These are phyloP conservation scores for Hippocampus barbouri DNA, from an alignment of 2,113 vertebrate genomes.

Conservation along the genomic window DNA sequence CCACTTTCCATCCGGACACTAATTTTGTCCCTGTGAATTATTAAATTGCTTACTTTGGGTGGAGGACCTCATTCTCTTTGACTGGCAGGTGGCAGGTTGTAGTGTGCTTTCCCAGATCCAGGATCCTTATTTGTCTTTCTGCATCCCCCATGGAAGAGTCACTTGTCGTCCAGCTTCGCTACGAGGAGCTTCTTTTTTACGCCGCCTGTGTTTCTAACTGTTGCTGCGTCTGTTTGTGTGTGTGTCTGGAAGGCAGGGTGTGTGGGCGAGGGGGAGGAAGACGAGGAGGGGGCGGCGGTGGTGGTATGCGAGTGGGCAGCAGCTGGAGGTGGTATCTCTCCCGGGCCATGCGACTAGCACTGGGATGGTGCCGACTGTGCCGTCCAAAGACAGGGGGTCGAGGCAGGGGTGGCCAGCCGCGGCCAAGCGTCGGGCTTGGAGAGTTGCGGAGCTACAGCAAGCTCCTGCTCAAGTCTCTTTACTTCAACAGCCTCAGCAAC, in stretches of 20 bases:
- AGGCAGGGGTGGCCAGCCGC: slow-evolving; percentile 12
- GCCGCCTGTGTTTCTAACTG: slow-evolving; percentile 51
- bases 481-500: slow-evolving; percentile 86
- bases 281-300: slow-evolving; percentile 16
- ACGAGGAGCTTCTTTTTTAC: slow-evolving; percentile 57
- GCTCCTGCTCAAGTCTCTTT: slow-evolving; percentile 82
- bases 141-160: slow-evolving; percentile 24
- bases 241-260: slow-evolving; percentile 56
- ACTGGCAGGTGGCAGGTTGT: slow-evolving; percentile 13
- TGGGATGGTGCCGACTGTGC: slow-evolving; percentile 81
- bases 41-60: slow-evolving; percentile 39
- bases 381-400: slow-evolving; percentile 66
- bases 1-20: slow-evolving; percentile 17
- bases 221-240: slow-evolving; percentile 59
- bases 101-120: slow-evolving; percentile 7
- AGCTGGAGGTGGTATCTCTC: slow-evolving; percentile 80
- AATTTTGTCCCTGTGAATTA: slow-evolving; percentile 53
- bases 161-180: neutral
- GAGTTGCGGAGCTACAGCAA: slow-evolving; percentile 82
- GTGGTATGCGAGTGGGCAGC: slow-evolving; percentile 72
- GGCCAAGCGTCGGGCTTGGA: slow-evolving; percentile 45
- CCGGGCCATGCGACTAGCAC: slow-evolving; percentile 77
- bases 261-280: slow-evolving; percentile 32
- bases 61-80: slow-evolving; percentile 15
- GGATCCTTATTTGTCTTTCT: neutral